Percentiles rank a stretch among this genome's conserved stretches.
Evolutionary conservation across 2,888 invertebrate species (phyloP).

Genomic region (Drosophila bunnanda): DNA sequence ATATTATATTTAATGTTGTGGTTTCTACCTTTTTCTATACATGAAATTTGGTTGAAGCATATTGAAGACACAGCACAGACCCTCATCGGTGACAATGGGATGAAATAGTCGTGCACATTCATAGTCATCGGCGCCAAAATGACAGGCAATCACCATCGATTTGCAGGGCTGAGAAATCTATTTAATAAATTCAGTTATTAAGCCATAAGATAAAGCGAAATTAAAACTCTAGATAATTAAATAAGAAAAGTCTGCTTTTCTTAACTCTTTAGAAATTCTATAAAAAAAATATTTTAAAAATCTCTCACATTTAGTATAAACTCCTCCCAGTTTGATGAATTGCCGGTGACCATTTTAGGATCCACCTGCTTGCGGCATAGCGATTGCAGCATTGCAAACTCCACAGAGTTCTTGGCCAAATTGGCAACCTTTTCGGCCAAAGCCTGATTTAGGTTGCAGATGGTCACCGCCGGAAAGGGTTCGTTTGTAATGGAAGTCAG

Average conservation of each 20-base stretch:
- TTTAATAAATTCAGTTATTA: background rate
- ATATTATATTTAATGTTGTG: background rate
- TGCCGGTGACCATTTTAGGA: slow-evolving; percentile 25
- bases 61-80: slow-evolving; percentile 93
- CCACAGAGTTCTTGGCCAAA: slow-evolving; percentile 61
- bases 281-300: background rate
- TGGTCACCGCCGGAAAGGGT: slow-evolving; percentile 93
- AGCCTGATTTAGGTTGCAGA: slow-evolving; percentile 94
- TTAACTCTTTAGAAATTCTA: background rate
- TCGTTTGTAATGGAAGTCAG: slow-evolving; percentile 88
- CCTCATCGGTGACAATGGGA: slow-evolving; percentile 92
- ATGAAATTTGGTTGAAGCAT: slow-evolving; percentile 87
- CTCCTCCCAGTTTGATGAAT: slow-evolving; percentile 72
- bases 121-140: slow-evolving; percentile 87
- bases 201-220: no score
- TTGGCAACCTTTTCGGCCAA: slow-evolving; percentile 87
- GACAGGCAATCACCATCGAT: slow-evolving; percentile 89
- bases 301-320: slow-evolving; percentile 73
- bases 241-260: no score
- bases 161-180: slow-evolving; percentile 91
- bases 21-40: slow-evolving; percentile 68
- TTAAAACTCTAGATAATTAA: no score
- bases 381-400: slow-evolving; percentile 75
- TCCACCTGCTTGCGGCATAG: slow-evolving; percentile 72
- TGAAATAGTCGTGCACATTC: slow-evolving; percentile 89